Base-by-base conservation (phyloP, 1,140 invertebrate genomes). In the Nymphalis io region DNA sequence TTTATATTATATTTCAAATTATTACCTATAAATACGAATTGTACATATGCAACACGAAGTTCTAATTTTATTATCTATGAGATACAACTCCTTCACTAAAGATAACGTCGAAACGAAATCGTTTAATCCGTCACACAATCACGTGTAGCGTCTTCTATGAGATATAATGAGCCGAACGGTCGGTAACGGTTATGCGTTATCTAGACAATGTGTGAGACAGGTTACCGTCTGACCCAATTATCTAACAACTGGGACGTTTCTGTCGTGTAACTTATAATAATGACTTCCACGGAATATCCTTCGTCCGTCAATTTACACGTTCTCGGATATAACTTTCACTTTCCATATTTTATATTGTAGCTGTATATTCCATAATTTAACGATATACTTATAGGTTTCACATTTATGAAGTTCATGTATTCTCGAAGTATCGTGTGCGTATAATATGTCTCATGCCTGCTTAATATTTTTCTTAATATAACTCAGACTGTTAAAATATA, bases 161-260 rank as follows among this genome's bases (percentile, higher is more conserved):
- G 51, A 23, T 27, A 82, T 79, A 86, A 82, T 87, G 75, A 69
- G 72, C 73, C 83, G 79, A 87, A 88, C 87, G 82, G 86, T 81
- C 75, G 76, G 55, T 90, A 89, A 89, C 88, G 88, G 88, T 85
- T 84, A 73, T 2, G 13, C 60, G 46, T 51, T 51, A 20, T 51
- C 38, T 73, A 89, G 81, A 90, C 88, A 90, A 90, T 89, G 83
- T 84, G 86, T 85, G 83, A 86, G 83, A 79, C 88, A 89, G 88
- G 88, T 90, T 89, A 83, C 16, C 81, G 81, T 72, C 77, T 89
- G 87, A 89, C 88, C 87, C 79, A 90, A 90, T 88, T 88, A 87
- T 88, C 75, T 73, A 6, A 62, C 6, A 53, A 62, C 27, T 62
- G 51, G 44, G 60, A 51, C 48, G 18, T 51, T 62, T 51, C 33